Conservation (phyloP, 2,888 invertebrate genomes). For the Choristoneura rosaceana region DNA sequence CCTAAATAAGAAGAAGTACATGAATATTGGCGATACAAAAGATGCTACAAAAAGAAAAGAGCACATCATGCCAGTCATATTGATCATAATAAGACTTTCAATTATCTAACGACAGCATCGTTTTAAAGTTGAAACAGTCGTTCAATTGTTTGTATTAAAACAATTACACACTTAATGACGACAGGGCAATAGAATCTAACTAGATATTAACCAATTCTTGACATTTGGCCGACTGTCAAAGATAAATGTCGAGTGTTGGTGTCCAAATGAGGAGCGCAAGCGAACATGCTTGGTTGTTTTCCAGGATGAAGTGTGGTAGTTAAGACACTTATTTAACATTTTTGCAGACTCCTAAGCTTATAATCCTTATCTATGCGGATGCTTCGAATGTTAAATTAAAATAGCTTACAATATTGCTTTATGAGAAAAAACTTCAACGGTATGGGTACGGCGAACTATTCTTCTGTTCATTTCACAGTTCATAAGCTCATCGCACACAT, state of each 20-base stretch:
- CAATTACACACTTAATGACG: constrained; percentile 25
- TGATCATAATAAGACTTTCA: neutral
- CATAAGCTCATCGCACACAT: too few species aligned
- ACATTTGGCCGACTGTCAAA: constrained; percentile 36
- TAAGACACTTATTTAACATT: neutral
- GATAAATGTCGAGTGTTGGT: constrained; percentile 41
- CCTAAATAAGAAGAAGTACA: too few species aligned
- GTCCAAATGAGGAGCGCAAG: constrained; percentile 34
- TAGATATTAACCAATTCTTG: constrained; percentile 22
- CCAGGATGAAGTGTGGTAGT: neutral
- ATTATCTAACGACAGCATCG: neutral
- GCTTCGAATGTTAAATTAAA: too few species aligned
- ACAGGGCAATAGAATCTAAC: constrained; percentile 8
- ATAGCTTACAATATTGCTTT: too few species aligned
- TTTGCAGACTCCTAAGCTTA: too few species aligned
- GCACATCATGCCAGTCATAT: constrained; percentile 2
- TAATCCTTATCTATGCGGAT: too few species aligned
- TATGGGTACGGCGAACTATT: too few species aligned
- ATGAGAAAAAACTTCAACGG: too few species aligned
- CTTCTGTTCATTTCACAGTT: too few species aligned
- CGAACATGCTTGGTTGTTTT: constrained; percentile 1
- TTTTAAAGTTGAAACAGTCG: constrained; percentile 9
- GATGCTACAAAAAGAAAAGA: neutral
- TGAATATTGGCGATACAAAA: neutral
- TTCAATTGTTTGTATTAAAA: constrained; percentile 20